Conservation (phyloP, 1,140 invertebrate genomes). For the Drosophila pandora region DNA sequence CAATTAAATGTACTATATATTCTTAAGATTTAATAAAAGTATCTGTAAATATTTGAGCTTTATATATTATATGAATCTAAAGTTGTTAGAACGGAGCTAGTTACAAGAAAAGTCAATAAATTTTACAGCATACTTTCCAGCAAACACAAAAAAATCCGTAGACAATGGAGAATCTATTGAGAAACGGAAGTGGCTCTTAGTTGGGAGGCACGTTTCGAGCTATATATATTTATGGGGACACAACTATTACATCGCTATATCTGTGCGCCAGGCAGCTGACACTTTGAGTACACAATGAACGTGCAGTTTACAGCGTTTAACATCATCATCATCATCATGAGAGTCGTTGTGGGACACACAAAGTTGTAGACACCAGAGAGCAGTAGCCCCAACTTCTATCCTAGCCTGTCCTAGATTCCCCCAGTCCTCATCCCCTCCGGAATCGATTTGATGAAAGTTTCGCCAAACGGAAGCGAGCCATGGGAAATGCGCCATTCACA, state of each 20-base stretch:
- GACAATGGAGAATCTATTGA: conserved; percentile 29
- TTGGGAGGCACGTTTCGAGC: conserved; percentile 57
- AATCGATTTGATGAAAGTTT: conserved; percentile 64
- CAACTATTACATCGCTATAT: conserved; percentile 17
- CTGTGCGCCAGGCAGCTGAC: conserved; percentile 40
- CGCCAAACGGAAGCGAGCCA: conserved; percentile 60
- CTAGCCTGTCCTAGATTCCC: conserved; percentile 12
- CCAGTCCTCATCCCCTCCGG: not conserved
- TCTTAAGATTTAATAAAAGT: too few relatives aligned
- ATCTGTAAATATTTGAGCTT: too few relatives aligned
- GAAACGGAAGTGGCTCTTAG: conserved; percentile 68
- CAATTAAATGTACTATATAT: not conserved
- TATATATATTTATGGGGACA: not conserved
- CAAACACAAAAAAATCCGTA: conserved; percentile 14
- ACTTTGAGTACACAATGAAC: conserved; percentile 73
- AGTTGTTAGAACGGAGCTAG: conserved; percentile 41
- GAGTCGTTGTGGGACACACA: conserved; percentile 24
- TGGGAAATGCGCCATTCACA: conserved; percentile 48
- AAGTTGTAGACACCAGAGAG: conserved; percentile 45
- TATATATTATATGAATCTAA: too few relatives aligned
- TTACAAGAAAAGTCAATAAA: conserved; percentile 59
- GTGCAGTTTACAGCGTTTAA: conserved; percentile 54
- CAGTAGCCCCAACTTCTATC: conserved; percentile 9
- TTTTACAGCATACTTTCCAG: conserved; percentile 69
- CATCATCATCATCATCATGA: conserved; percentile 48